Evolutionary conservation across 2,888 invertebrate genomes (phyloP).

Genomic region (Clivina fossor): DNA sequence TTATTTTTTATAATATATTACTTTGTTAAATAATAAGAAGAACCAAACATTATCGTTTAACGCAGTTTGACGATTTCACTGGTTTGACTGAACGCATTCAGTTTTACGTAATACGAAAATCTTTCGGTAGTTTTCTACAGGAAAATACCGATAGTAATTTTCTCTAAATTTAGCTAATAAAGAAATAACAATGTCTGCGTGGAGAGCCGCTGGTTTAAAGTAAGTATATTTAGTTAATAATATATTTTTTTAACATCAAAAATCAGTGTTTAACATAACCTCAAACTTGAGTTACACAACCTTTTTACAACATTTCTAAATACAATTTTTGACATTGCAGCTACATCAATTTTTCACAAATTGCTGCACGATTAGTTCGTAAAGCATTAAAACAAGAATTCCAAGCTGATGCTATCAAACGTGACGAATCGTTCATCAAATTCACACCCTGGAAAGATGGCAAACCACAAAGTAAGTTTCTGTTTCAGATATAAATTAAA

Average conservation of each 20-base stretch:
- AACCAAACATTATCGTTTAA: no score
- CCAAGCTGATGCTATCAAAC: conserved; percentile 71
- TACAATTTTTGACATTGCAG: conserved; percentile 59
- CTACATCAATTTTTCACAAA: conserved; percentile 94
- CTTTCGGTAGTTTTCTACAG: conserved; percentile 17
- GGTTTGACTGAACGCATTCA: conserved; percentile 7
- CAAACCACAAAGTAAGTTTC: conserved; percentile 76
- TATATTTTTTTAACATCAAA: background rate
- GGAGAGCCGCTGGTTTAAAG: conserved; percentile 85
- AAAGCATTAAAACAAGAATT: conserved; percentile 77
- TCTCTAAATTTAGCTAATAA: conserved; percentile 23
- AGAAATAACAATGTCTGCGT: conserved; percentile 68
- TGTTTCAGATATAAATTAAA: background rate
- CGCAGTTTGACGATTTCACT: no score
- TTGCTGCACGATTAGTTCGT: conserved; percentile 83
- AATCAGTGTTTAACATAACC: conserved; percentile 10
- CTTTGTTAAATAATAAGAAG: no score
- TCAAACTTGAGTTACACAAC: conserved; percentile 2
- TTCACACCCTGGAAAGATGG: conserved; percentile 90
- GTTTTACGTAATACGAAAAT: conserved; percentile 23
- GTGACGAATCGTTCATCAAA: conserved; percentile 74
- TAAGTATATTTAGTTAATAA: conserved; percentile 58
- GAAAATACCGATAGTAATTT: conserved; percentile 7
- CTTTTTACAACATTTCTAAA: background rate
- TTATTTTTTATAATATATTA: no score